Conservation (phyloP, 2,113 vertebrate genomes). For the Phylloscopus whistleri region DNA sequence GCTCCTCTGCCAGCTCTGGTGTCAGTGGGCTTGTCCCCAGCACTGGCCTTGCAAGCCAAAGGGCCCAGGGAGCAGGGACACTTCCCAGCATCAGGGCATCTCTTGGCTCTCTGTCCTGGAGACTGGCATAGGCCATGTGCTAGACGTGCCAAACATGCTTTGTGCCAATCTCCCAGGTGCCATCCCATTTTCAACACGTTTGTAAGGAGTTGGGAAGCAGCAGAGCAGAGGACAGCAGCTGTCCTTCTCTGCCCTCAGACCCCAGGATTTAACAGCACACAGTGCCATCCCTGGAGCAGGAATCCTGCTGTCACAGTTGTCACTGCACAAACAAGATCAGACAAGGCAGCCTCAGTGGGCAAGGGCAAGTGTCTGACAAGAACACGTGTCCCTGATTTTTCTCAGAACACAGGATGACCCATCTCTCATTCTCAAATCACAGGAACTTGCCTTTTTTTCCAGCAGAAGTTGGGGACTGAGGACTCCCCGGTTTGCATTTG, state of each 20-base stretch:
- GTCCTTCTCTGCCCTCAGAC: neutral
- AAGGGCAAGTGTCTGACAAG: neutral
- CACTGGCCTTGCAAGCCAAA: neutral
- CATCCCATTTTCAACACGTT: neutral
- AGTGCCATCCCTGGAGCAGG: neutral
- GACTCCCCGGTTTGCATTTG: neutral
- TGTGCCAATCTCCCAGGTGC: neutral
- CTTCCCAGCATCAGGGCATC: neutral
- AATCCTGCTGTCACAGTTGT: neutral
- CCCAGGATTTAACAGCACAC: neutral
- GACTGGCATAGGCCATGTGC: accelerated
- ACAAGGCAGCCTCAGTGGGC: neutral
- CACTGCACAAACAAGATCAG: neutral
- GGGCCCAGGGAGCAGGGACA: neutral
- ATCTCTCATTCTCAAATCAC: neutral
- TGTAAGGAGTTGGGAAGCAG: neutral
- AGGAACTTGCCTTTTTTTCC: neutral
- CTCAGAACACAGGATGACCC: neutral
- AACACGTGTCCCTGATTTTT: neutral
- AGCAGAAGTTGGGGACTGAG: neutral
- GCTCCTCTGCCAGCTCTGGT: accelerated
- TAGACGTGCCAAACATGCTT: neutral
- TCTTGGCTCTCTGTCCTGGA: neutral
- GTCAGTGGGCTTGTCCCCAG: neutral
- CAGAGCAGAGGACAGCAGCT: neutral